Percentiles rank a stretch among this genome's conserved stretches.
phyloP scores from a whole-genome alignment of 2,113 vertebrate genomes.

The Chionomys nivalis region DNA sequence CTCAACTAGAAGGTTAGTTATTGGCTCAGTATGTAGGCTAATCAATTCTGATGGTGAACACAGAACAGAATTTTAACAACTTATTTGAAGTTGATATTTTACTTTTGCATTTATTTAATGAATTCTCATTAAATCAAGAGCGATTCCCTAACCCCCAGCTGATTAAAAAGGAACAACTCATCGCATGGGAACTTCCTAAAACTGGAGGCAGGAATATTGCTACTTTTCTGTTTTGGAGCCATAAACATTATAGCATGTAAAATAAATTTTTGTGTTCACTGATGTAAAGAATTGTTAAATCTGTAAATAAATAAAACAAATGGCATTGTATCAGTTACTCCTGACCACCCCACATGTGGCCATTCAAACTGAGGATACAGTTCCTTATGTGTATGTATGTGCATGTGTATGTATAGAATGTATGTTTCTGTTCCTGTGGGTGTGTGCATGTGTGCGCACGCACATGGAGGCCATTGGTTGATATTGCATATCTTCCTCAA shows the following conservation, averaged over 20 bases:
- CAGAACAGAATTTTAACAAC: neutral
- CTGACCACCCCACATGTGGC: neutral
- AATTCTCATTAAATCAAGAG: neutral
- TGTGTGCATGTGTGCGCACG: too few relatives aligned
- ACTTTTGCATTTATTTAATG: neutral
- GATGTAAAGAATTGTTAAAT: neutral
- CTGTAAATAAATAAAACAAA: neutral
- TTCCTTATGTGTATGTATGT: neutral
- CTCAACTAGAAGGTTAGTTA: neutral
- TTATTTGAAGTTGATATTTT: neutral
- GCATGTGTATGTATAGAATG: too few relatives aligned
- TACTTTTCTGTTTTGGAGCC: neutral
- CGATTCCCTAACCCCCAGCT: neutral
- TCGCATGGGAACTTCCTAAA: neutral
- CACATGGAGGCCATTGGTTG: neutral
- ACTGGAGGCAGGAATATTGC: neutral
- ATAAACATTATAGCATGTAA: neutral
- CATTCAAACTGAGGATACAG: neutral
- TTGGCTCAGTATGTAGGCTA: neutral
- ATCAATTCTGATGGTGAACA: neutral
- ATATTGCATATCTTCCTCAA: neutral
- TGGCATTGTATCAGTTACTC: neutral
- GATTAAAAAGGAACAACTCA: neutral
- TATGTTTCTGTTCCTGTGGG: too few relatives aligned
- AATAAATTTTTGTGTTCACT: neutral